Evolutionary conservation across 2,113 vertebrate genomes (phyloP).

Genomic region (Labeo catla): DNA sequence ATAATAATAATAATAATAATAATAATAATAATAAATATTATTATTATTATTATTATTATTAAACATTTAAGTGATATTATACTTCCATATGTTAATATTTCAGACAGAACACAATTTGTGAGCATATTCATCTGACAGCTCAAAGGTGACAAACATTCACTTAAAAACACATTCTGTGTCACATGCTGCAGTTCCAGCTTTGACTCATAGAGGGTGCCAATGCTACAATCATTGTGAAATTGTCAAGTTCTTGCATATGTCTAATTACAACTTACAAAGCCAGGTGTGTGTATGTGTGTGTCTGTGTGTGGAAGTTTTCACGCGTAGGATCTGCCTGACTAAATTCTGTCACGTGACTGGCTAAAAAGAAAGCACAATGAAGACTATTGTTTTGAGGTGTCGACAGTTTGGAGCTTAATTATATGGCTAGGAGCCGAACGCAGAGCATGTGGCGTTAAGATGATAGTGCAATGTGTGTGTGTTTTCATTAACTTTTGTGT

Average conservation of each 20-base stretch:
- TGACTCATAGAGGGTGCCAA: conserved; percentile 39
- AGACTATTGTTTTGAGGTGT: conserved; percentile 26
- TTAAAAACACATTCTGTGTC: not conserved
- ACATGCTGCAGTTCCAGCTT: conserved; percentile 9
- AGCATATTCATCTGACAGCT: not conserved
- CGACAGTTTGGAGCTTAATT: conserved; percentile 41
- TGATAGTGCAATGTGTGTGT: not conserved
- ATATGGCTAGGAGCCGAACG: conserved; percentile 6
- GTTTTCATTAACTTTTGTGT: not conserved
- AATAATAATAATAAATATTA: too few relatives aligned
- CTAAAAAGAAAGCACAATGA: conserved; percentile 24
- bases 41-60: too few relatives aligned
- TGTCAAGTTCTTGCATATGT: not conserved
- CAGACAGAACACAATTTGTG: not conserved
- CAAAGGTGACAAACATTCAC: not conserved
- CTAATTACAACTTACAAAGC: not conserved
- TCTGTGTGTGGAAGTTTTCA: conserved; percentile 6
- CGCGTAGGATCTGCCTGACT: not conserved
- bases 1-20: too few relatives aligned
- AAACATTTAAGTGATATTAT: not conserved
- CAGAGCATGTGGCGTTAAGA: conserved; percentile 21
- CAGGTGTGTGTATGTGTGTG: not conserved
- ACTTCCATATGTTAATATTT: not conserved
- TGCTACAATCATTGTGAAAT: conserved; percentile 6
- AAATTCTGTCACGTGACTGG: conserved; percentile 10